These are phyloP conservation scores for Hippolais icterina DNA, from an alignment of 2,113 vertebrate genomes.

Conservation along the genomic window DNA sequence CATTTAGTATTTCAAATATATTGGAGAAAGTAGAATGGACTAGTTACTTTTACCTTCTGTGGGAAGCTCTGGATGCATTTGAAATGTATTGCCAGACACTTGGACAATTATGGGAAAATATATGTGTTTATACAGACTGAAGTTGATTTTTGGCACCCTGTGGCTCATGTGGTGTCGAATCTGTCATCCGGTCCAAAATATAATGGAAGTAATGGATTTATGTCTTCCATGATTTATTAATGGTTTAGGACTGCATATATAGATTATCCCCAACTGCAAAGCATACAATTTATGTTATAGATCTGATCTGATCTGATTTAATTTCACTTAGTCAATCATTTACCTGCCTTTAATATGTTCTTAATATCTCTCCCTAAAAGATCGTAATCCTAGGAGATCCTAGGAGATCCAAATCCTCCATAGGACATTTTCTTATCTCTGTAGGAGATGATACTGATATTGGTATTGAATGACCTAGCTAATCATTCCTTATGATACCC, in stretches of 20 bases:
- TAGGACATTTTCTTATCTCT: not conserved
- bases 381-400: accelerated
- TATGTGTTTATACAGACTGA: not conserved
- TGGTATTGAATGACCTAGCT: not conserved
- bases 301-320: not conserved
- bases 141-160: not conserved
- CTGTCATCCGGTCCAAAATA: not conserved
- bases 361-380: not conserved
- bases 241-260: not conserved
- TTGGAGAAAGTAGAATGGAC: not conserved
- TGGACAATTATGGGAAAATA: not conserved
- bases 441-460: not conserved
- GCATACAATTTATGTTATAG: not conserved
- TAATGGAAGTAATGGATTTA: not conserved
- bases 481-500: not conserved
- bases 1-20: not conserved
- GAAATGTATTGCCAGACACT: not conserved
- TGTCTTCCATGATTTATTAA: not conserved
- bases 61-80: not conserved
- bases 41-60: not conserved
- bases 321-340: not conserved
- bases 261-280: not conserved
- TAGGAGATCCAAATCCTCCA: not conserved
- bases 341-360: not conserved
- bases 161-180: not conserved